Evolutionary conservation across 2,797 vertebrate species (phyloP).

Genomic region (Pogoniulus pusillus): DNA sequence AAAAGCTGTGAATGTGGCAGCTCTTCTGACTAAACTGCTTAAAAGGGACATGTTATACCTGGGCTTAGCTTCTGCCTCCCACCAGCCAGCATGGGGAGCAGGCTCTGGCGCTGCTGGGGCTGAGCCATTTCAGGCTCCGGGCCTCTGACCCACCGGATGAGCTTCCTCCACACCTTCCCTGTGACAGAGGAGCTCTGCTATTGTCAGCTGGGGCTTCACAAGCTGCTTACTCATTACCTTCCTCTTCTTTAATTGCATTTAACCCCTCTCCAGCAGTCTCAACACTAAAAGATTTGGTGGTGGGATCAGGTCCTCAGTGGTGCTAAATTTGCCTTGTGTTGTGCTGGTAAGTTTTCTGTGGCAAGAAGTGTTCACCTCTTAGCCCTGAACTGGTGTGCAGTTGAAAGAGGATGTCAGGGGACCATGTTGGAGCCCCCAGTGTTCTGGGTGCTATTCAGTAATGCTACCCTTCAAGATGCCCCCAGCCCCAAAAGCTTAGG

Average conservation of each 20-base stretch:
- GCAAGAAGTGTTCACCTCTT: not conserved
- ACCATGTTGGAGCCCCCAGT: not conserved
- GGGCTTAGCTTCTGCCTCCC: constrained; percentile 20
- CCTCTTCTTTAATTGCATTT: not conserved
- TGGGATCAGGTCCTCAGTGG: not conserved
- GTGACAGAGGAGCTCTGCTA: not conserved
- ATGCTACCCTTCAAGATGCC: not conserved
- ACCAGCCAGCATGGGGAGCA: not conserved
- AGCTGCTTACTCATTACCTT: not conserved
- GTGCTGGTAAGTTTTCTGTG: not conserved
- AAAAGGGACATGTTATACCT: constrained; percentile 21
- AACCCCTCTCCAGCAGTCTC: not conserved
- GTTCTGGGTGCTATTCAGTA: not conserved
- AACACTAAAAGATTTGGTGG: not conserved
- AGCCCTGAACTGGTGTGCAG: not conserved
- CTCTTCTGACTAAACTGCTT: constrained; percentile 77
- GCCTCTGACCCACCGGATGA: not conserved
- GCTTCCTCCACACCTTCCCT: not conserved
- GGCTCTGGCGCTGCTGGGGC: not conserved
- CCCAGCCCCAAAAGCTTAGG: not conserved
- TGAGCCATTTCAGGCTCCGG: not conserved
- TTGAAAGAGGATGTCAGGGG: not conserved
- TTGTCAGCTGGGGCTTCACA: not conserved
- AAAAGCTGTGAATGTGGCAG: constrained; percentile 72
- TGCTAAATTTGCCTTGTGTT: not conserved